Conservation (phyloP, 1,140 invertebrate genomes). For the Lepidostoma basale region DNA sequence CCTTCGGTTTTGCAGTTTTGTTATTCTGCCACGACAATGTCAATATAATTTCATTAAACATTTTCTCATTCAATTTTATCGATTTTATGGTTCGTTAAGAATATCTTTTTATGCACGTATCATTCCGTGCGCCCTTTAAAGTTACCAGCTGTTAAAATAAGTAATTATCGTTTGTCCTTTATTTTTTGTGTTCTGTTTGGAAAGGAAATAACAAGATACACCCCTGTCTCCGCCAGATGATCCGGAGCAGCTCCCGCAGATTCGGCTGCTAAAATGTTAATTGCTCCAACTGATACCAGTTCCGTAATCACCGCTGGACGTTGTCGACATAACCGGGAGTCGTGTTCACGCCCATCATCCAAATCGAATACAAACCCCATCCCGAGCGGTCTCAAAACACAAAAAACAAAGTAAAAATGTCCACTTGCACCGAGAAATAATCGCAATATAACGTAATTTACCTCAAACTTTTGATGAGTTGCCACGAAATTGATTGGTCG, state of each 20-base stretch:
- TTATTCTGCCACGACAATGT: too few species aligned
- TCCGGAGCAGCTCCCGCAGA: background rate
- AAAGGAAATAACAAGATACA: too few species aligned
- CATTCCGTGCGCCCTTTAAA: too few species aligned
- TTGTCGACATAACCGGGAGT: conserved; percentile 30
- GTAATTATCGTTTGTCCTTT: too few species aligned
- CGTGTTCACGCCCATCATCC: conserved; percentile 28
- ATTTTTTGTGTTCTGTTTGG: too few species aligned
- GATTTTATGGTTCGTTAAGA: too few species aligned
- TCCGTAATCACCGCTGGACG: conserved; percentile 17
- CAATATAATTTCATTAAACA: too few species aligned
- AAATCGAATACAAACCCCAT: background rate
- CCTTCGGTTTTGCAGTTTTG: too few species aligned
- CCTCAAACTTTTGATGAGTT: background rate
- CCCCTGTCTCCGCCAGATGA: too few species aligned
- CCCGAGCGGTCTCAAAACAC: background rate
- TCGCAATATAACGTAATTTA: background rate
- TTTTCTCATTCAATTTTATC: too few species aligned
- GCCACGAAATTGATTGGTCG: background rate
- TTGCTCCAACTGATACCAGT: conserved; percentile 10
- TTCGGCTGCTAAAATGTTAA: conserved; percentile 24
- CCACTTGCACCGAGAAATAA: background rate
- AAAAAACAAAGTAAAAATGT: background rate
- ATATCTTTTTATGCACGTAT: too few species aligned
- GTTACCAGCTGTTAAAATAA: too few species aligned